Base-by-base conservation (phyloP, 2,888 invertebrate species). In the Nycteola revayana region DNA sequence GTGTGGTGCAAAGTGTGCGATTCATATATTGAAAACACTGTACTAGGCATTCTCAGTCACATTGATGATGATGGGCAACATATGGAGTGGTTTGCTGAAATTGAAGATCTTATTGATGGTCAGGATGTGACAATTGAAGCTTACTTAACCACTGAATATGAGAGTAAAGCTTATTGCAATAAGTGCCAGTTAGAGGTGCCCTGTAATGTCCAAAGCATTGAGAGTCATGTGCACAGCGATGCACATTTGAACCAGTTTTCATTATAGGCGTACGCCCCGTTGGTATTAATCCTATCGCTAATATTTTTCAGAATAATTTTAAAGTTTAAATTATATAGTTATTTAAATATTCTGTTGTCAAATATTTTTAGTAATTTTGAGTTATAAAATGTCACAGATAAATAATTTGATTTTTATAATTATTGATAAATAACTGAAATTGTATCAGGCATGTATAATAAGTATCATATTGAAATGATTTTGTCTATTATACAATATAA, bases 1-100 rank as follows among this genome's bases (percentile, higher is more conserved):
- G 60, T 75, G 1, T 79, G 75, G 75, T 79, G 79, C 51, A 79
- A 79, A 60, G 49, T 78, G 1, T 80, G 79, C 38, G 60, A 78
- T 34, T 48, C 32, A 0, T 75, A 66, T 38, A 55, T 79, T 18
- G 67, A 70, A 0, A 75, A 75, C 28, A 65, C 66, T 1, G 60
- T 70, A 1, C 47, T 41, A 23, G 55, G 51, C 7, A 51, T 79
- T 10, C 48, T 75, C 4, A 58, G 61, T 7, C 79, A 79, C 28
- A 68, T 76, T 44, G 80, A 81, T 33, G 66, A 74, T 40, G 68
- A 75, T 42, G 59, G 66, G 4, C 55, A 63, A 3, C 79, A 79
- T 25, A 56, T 68, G 42, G 59, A 67, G 4, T 82, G 82, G 81
- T 73, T 82, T 25, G 39, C 61, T 9, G 69, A 75, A 23, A 68